Base-by-base conservation (phyloP, 2,888 invertebrate species). In the Diarsia mendica region DNA sequence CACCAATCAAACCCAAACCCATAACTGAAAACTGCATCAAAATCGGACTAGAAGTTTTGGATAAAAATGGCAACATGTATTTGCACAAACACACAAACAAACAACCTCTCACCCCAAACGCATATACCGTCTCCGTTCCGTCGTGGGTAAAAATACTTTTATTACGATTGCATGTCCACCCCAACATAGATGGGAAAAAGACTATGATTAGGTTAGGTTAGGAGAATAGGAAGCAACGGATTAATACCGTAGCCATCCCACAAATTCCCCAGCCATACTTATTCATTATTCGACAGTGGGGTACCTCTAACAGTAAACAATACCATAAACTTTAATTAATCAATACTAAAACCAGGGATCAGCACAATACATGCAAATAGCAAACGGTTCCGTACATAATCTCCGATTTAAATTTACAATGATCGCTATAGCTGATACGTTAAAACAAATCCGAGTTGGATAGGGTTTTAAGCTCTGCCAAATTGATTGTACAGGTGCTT, bases 261-360 rank as follows among this genome's bases (percentile, higher is more conserved):
- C n/a, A 67, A 71, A 80, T 48, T 33, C 44, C 48, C 11, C 9
- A 20, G 13, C 39, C 73, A 53, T 74, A 39, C 73, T 67, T 78
- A 70, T 58, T 55, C 64, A 78, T 82, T 73, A 82, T 58, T 49
- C 53, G 58, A 51, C 10, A 48, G 55, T 4, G 46, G 49, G 28
- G 3, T 48, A 48, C 48, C 67, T 28, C 70, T 23, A 65, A 55
- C 33, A 39, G 23, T 46, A 73, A 67, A 55, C 79, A 70, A 79
- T 79, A 67, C 68, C 71, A 87, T 87, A 87, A 87, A 87, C 67
- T 87, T 86, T 79, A 80, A 87, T 87, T 85, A 86, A 86, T 87
- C 87, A 87, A 77, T 78, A 84, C 73, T 72, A 76, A 78, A 65
- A 60, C 76, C 71, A 69, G 67, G 77, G 80, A 80, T 80, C 66